These are phyloP conservation scores for Aleadryas rufinucha DNA, from an alignment of 2,113 vertebrate species.

Conservation along the genomic window DNA sequence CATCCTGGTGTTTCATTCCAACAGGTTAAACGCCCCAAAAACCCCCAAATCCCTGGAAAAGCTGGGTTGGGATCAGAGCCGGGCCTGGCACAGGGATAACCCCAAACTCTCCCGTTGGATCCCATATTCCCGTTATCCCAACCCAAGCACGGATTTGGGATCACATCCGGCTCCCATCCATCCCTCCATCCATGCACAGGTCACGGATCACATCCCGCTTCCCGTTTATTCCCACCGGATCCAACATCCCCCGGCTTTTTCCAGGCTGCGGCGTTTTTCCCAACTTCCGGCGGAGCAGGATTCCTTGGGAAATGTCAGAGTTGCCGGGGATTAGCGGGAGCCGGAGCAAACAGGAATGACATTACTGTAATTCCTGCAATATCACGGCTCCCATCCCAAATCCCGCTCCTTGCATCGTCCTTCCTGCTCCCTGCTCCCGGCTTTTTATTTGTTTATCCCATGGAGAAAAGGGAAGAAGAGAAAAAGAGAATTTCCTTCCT, in stretches of 20 bases:
- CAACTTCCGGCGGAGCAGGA: constrained; percentile 26
- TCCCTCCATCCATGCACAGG: too few species aligned
- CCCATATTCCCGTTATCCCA: neutral
- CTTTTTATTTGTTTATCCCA: neutral
- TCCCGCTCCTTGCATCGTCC: neutral
- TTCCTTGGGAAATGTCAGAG: constrained; percentile 74
- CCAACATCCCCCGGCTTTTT: neutral
- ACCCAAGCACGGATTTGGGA: fast-evolving
- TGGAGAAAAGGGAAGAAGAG: neutral
- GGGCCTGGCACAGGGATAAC: neutral
- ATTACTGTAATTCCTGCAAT: constrained; percentile 70
- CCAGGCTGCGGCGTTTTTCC: constrained; percentile 48
- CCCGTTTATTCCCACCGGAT: neutral
- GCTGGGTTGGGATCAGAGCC: neutral
- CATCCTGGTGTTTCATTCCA: fast-evolving
- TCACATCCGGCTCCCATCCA: fast-evolving
- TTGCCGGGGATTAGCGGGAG: constrained; percentile 61
- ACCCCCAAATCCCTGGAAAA: neutral
- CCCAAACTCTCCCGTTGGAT: neutral
- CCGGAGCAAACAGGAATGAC: constrained; percentile 66
- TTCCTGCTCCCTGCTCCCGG: neutral
- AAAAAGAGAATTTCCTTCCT: neutral
- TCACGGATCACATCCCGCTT: neutral
- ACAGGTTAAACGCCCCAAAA: fast-evolving
- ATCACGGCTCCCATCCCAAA: neutral